Evolutionary conservation across 2,113 vertebrate species (phyloP).

Genomic region (Paramisgurnus dabryanus): DNA sequence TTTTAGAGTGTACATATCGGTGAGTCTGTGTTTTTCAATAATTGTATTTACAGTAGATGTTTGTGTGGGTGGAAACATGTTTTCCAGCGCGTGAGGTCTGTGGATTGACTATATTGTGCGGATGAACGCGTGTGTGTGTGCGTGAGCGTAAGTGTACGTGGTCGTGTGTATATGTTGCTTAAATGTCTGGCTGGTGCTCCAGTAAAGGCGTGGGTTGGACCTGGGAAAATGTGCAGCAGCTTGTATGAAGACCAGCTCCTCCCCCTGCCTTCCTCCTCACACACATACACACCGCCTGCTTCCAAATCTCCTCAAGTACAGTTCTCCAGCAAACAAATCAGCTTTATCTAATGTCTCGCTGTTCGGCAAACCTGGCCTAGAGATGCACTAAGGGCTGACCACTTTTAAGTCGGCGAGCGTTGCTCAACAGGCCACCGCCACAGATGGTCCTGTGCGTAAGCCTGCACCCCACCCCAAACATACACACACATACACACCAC

Average conservation of each 20-base stretch:
- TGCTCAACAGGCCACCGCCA: slow-evolving; percentile 68
- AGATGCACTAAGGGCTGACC: slow-evolving; percentile 73
- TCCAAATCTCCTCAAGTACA: slow-evolving; percentile 73
- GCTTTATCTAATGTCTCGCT: slow-evolving; percentile 78
- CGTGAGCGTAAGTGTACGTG: slow-evolving; percentile 28
- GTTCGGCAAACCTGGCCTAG: slow-evolving; percentile 73
- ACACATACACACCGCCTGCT: slow-evolving; percentile 51
- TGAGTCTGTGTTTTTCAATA: slow-evolving; percentile 47
- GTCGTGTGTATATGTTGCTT: slow-evolving; percentile 55
- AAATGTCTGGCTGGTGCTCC: slow-evolving; percentile 63
- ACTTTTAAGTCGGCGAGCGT: slow-evolving; percentile 68
- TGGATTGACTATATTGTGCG: slow-evolving; percentile 54
- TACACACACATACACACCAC: slow-evolving; percentile 48
- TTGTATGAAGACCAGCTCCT: slow-evolving; percentile 67
- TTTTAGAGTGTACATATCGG: slow-evolving; percentile 11
- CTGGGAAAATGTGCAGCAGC: slow-evolving; percentile 74
- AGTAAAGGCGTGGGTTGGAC: slow-evolving; percentile 66
- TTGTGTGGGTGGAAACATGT: slow-evolving; percentile 65
- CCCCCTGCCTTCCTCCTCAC: slow-evolving; percentile 44
- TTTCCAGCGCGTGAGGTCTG: slow-evolving; percentile 58
- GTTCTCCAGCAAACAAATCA: slow-evolving; percentile 76
- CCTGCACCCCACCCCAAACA: slow-evolving; percentile 33
- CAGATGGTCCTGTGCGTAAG: slow-evolving; percentile 74
- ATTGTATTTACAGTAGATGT: slow-evolving; percentile 61
- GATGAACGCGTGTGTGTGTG: slow-evolving; percentile 42